phyloP scores from a whole-genome alignment of 2,113 vertebrate genomes.

The Alaudala cheleensis region DNA sequence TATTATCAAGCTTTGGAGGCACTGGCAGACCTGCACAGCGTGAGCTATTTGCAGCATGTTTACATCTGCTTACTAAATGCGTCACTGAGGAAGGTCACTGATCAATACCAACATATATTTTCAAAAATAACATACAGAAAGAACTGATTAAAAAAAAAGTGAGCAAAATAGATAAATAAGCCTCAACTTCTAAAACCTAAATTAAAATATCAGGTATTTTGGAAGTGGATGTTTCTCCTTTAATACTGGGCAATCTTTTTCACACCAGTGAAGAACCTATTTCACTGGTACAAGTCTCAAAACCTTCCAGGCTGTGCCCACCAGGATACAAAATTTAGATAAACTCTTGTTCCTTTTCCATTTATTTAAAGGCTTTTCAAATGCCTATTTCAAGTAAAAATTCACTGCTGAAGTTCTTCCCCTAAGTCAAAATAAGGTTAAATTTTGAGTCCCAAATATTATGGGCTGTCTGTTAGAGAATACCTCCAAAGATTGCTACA shows the following conservation, averaged over 20 bases:
- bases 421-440: neutral
- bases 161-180: neutral
- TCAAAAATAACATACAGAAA: neutral
- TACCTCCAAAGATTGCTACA: neutral
- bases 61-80: rapidly evolving
- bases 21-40: neutral
- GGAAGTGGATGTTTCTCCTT: neutral
- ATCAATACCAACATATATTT: neutral
- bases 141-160: neutral
- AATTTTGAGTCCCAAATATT: neutral
- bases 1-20: neutral
- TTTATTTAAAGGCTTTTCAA: neutral
- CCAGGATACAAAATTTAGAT: neutral
- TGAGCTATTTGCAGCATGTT: neutral
- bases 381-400: neutral
- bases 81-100: neutral
- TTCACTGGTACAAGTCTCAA: neutral
- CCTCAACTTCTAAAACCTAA: too few relatives aligned
- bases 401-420: neutral
- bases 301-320: neutral
- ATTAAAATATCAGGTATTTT: neutral
- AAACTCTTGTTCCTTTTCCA: neutral
- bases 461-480: neutral
- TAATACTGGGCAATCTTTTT: neutral
- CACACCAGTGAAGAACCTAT: neutral